Percentiles rank a stretch among this genome's conserved stretches.
Conservation (phyloP, 2,888 invertebrate species). For the Cordylochernes scorpioides region DNA sequence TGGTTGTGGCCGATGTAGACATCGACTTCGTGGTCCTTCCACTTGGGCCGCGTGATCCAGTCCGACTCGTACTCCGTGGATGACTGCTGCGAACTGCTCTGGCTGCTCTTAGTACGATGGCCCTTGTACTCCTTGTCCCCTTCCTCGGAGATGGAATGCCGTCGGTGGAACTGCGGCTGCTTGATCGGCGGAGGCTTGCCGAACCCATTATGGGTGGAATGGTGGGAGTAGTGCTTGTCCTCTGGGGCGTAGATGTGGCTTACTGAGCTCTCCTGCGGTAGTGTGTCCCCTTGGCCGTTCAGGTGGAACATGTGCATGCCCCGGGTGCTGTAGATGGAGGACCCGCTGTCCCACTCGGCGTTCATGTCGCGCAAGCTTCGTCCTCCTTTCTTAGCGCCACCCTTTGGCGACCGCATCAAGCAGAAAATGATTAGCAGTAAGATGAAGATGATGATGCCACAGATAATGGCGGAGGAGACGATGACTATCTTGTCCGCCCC, state of each 20-base stretch:
- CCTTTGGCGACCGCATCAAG: conserved; percentile 22
- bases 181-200: too few species aligned
- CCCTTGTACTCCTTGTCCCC: background rate
- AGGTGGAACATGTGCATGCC: conserved; percentile 65
- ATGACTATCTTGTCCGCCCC: conserved; percentile 82
- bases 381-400: conserved; percentile 3
- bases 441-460: conserved; percentile 67
- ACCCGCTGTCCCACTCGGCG: conserved; percentile 52
- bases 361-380: too few species aligned
- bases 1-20: conserved; percentile 79
- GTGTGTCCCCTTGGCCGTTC: too few species aligned
- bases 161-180: too few species aligned
- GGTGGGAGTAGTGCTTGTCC: too few species aligned
- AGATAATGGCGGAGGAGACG: conserved; percentile 71
- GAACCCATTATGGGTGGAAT: too few species aligned
- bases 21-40: conserved; percentile 87
- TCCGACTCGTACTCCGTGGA: conserved; percentile 34
- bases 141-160: too few species aligned
- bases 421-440: conserved; percentile 67
- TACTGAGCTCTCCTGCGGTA: too few species aligned
- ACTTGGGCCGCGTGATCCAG: conserved; percentile 21
- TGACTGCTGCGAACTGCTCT: conserved; percentile 1
- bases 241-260: too few species aligned
- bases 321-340: conserved; percentile 66
- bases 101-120: background rate